Conservation (phyloP, 2,888 invertebrate species). For the Nemurella pictetii region DNA sequence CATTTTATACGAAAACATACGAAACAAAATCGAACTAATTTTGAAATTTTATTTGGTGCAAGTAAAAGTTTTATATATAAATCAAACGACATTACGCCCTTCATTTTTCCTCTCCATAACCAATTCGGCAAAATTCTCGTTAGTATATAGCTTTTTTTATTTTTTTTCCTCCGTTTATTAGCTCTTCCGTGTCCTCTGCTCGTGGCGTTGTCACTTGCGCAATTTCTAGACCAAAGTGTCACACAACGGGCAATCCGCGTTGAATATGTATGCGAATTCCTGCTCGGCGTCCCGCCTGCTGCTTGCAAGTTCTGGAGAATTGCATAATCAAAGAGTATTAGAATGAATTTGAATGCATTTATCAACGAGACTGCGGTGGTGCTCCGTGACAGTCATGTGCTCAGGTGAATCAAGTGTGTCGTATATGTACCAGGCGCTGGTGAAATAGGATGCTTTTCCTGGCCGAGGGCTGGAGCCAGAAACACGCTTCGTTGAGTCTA, state of each 20-base stretch:
- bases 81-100: too few relatives aligned
- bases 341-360: conserved; percentile 39
- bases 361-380: neutral
- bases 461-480: neutral
- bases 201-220: neutral
- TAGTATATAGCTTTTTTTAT: neutral
- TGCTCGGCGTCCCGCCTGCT: neutral
- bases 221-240: neutral
- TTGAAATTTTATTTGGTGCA: too few relatives aligned
- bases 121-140: neutral
- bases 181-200: neutral
- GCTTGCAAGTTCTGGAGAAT: conserved; percentile 23
- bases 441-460: neutral
- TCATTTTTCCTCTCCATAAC: too few relatives aligned
- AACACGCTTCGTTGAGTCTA: neutral
- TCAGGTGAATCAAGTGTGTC: neutral
- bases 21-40: too few relatives aligned
- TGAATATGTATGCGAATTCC: conserved; percentile 39
- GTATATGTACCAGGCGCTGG: neutral
- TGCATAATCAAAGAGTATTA: conserved; percentile 38
- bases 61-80: too few relatives aligned
- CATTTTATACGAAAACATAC: too few relatives aligned
- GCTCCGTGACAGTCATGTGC: neutral
- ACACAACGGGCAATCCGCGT: conserved; percentile 3
- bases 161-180: neutral